phyloP scores from a whole-genome alignment of 35 echinoderm and acorn worm species.

The Stichopus chloronotus region DNA sequence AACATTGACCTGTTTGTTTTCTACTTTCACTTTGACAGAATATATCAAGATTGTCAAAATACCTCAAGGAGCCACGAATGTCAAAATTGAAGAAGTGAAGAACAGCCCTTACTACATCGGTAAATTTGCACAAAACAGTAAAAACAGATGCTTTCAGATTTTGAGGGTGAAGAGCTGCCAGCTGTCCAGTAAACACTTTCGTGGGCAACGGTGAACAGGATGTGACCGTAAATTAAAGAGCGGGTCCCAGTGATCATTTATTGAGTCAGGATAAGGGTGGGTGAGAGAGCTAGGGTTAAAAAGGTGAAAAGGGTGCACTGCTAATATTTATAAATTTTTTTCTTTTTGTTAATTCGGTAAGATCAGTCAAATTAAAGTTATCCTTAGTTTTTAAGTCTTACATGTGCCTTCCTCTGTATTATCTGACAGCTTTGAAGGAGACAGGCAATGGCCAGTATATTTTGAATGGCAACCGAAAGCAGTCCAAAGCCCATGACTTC shows the following conservation, averaged over 20 bases:
- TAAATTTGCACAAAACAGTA: conserved; percentile 51
- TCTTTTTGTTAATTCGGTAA: not conserved
- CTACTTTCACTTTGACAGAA: conserved; percentile 40
- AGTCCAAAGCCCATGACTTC: conserved; percentile 66
- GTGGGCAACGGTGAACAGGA: no score
- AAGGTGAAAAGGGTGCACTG: no score
- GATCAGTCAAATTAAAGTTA: not conserved
- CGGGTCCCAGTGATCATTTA: no score
- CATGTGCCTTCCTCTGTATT: not conserved
- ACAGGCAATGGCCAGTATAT: conserved; percentile 50
- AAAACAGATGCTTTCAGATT: not conserved
- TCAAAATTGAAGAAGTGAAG: conserved; percentile 62
- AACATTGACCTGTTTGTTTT: no score
- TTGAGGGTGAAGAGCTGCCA: not conserved
- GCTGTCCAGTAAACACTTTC: no score
- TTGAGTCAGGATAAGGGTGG: no score
- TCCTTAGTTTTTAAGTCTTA: not conserved
- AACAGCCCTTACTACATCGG: conserved; percentile 55
- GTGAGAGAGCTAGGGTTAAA: no score
- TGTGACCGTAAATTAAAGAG: no score
- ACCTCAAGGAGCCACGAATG: conserved; percentile 59
- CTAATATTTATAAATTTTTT: not conserved
- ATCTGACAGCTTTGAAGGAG: conserved; percentile 64
- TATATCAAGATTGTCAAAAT: conserved; percentile 60
- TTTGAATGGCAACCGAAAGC: conserved; percentile 57